phyloP scores from a whole-genome alignment of 1,140 invertebrate genomes.

The Drosophila repleta region DNA sequence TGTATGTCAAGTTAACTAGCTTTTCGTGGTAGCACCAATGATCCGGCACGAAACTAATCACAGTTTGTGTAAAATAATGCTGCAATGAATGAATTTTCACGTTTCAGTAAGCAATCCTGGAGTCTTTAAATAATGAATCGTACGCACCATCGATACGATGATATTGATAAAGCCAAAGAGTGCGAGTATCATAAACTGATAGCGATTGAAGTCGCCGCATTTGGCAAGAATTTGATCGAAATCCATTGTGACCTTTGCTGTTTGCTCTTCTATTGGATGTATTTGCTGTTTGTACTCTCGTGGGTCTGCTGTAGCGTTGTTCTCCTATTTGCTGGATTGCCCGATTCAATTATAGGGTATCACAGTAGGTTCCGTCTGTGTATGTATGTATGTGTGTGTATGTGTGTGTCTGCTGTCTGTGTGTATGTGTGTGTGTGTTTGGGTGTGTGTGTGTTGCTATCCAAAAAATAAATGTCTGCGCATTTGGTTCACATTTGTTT shows the following conservation, averaged over 20 bases:
- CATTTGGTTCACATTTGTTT: conserved; percentile 61
- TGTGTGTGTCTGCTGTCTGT: conserved; percentile 26
- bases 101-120: too few species aligned
- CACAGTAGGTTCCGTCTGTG: conserved; percentile 32
- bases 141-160: conserved; percentile 84
- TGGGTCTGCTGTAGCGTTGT: not conserved
- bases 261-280: conserved; percentile 10
- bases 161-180: conserved; percentile 86
- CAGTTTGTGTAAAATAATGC: conserved; percentile 86
- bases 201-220: conserved; percentile 87
- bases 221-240: conserved; percentile 86
- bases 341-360: conserved; percentile 25
- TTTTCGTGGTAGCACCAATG: conserved; percentile 84
- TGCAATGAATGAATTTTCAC: not conserved
- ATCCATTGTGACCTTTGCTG: conserved; percentile 79
- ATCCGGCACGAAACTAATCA: conserved; percentile 85
- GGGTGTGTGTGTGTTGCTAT: conserved; percentile 22
- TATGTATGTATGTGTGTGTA: conserved; percentile 18
- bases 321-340: not conserved
- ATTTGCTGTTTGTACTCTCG: conserved; percentile 22
- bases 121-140: not conserved
- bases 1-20: conserved; percentile 78
- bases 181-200: conserved; percentile 86
- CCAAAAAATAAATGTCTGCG: conserved; percentile 32
- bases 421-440: conserved; percentile 24